Conservation (phyloP, 1,140 invertebrate genomes). For the Antheraea mylitta region DNA sequence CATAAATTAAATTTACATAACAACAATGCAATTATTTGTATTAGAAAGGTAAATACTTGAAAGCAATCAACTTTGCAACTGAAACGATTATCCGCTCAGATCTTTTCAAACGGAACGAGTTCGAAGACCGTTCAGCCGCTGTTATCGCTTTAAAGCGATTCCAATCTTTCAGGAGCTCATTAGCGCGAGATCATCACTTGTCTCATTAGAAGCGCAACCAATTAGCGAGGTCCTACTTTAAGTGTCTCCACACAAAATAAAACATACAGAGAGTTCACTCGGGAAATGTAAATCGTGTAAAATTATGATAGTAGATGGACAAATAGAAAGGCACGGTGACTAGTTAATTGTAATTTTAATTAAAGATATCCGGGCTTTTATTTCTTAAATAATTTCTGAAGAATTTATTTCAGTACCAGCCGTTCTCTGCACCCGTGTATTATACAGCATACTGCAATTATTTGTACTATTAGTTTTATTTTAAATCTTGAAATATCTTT, state of each 20-base stretch:
- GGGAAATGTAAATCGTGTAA: neutral
- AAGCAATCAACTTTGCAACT: neutral
- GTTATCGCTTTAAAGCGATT: conserved; percentile 12
- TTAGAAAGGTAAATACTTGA: too few relatives aligned
- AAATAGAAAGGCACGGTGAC: neutral
- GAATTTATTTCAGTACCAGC: too few relatives aligned
- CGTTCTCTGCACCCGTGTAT: too few relatives aligned
- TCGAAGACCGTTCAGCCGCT: neutral
- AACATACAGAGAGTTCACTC: neutral
- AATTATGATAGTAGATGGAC: neutral
- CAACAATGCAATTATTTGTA: too few relatives aligned
- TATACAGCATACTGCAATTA: too few relatives aligned
- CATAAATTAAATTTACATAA: too few relatives aligned
- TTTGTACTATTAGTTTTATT: too few relatives aligned
- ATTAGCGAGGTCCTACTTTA: conserved; percentile 26
- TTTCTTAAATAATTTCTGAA: neutral
- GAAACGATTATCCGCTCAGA: neutral
- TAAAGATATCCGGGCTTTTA: neutral
- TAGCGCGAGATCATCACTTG: conserved; percentile 33
- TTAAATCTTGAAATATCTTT: too few relatives aligned
- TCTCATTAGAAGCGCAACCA: conserved; percentile 33
- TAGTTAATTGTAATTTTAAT: neutral
- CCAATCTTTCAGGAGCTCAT: conserved; percentile 24
- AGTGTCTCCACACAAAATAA: conserved; percentile 12
- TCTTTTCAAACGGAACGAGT: neutral